Evolutionary conservation across 2,113 vertebrate species (phyloP), one percentile per base, ranked within the genome.

Genomic region (Plotosus lineatus): DNA sequence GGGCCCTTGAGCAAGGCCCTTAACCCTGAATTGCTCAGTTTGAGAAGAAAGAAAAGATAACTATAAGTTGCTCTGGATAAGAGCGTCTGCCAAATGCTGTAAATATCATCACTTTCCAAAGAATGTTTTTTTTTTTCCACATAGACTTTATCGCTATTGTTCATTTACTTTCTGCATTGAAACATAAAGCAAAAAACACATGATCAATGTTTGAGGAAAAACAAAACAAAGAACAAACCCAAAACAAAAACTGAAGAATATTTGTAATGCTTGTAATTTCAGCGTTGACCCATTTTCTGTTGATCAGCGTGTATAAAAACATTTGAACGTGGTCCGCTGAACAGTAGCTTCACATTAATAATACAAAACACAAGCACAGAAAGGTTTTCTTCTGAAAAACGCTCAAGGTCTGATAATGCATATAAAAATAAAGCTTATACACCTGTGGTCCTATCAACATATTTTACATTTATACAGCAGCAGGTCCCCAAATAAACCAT

Each of bases 351-450:
- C n/a, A n/a, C n/a, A n/a, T n/a, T n/a, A n/a, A n/a, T n/a, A n/a
- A n/a, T n/a, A n/a, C n/a, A n/a, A 69, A 73, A 42, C 11, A 69
- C 7, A 79, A 75, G 31, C 42, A 48, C 58, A 21, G 26, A 50
- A 38, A 17, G 36, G 3, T 42, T 69, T 69, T 46, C 10, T 46
- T n/a, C n/a, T n/a, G n/a, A n/a, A 28, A n/a, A 77, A 63, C 38
- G 51, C 28, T 85, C n/a, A 36, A 36, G 36, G 44, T 80, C 17
- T 55, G 33, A 48, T 61, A 66, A 84, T 50, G 9, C n/a, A 38
- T 81, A 79, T 71, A 87, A 75, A 87, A 86, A 87, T 83, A 86
- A 86, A 78, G 75, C 73, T 73, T 60, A 19, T 56, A 73, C 72
- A 28, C 79, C 33, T 44, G 48, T 76, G 28, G 72, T 74, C 28